Evolutionary conservation across 1,140 invertebrate species (phyloP).

Genomic region (Solenopsis fugax): DNA sequence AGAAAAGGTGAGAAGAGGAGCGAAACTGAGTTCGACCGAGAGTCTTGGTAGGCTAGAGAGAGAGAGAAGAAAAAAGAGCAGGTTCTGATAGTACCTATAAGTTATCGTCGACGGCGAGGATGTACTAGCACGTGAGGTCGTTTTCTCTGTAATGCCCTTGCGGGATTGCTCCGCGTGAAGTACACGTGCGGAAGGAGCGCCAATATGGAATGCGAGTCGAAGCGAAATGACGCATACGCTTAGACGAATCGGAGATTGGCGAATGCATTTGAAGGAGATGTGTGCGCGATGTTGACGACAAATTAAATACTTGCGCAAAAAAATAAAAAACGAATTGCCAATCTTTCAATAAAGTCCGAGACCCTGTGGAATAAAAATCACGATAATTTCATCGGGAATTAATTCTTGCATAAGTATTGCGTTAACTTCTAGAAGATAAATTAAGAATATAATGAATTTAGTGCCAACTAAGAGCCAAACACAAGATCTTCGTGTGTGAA

Average conservation of each 20-base stretch:
- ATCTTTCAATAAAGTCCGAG: not conserved
- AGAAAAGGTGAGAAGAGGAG: not conserved
- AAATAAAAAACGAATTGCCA: not conserved
- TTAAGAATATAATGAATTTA: too few species aligned
- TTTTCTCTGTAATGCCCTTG: conserved; percentile 23
- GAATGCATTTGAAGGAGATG: not conserved
- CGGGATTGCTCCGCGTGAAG: conserved; percentile 15
- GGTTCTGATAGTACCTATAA: conserved; percentile 17
- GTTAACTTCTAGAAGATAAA: not conserved
- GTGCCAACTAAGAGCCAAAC: too few species aligned
- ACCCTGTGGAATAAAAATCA: not conserved
- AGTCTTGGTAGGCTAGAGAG: not conserved
- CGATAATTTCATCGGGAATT: not conserved
- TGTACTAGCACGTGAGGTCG: conserved; percentile 38
- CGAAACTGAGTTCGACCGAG: not conserved
- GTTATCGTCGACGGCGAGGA: conserved; percentile 68
- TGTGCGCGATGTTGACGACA: too few species aligned
- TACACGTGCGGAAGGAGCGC: conserved; percentile 1
- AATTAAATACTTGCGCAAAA: not conserved
- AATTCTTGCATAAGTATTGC: not conserved
- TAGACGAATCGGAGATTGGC: not conserved
- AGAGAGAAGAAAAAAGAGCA: not conserved
- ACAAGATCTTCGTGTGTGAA: too few species aligned
- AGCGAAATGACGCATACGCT: conserved; percentile 11
- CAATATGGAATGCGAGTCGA: not conserved